These are phyloP conservation scores for Aurelia aurita DNA, from an alignment of 30 jellyfish, hydroid and myxozoan species.

Conservation along the genomic window DNA sequence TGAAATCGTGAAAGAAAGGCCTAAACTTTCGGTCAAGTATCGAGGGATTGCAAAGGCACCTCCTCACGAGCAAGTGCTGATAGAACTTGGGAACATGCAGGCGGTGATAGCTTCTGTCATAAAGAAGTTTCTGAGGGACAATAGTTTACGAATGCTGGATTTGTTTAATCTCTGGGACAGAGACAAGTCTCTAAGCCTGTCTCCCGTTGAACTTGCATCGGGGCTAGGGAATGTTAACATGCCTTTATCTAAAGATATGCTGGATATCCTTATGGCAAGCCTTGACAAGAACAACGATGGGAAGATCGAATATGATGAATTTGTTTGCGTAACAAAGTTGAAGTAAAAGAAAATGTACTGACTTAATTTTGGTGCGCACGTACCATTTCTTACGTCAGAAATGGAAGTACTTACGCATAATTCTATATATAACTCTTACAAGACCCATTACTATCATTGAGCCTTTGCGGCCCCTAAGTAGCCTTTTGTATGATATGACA, in stretches of 20 bases:
- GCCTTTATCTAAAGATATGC: slow-evolving; percentile 76
- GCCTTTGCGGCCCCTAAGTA: no score
- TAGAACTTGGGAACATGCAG: slow-evolving; percentile 4
- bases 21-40: not conserved
- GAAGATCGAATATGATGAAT: slow-evolving; percentile 65
- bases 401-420: no score
- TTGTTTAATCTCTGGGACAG: slow-evolving; percentile 80
- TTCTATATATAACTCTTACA: no score
- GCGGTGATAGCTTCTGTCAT: slow-evolving; percentile 31
- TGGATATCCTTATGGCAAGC: slow-evolving; percentile 47
- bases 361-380: no score
- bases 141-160: slow-evolving; percentile 80
- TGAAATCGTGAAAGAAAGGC: slow-evolving; percentile 7
- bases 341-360: no score
- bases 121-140: slow-evolving; percentile 32
- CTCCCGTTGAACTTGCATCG: slow-evolving; percentile 39
- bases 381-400: no score
- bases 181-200: slow-evolving; percentile 64
- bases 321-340: slow-evolving; percentile 59
- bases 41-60: slow-evolving; percentile 28
- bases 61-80: not conserved
- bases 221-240: slow-evolving; percentile 69
- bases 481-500: no score
- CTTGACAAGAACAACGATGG: slow-evolving; percentile 74
- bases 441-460: no score